Conservation (phyloP, 2,888 invertebrate species). For the Sympetrum striolatum region DNA sequence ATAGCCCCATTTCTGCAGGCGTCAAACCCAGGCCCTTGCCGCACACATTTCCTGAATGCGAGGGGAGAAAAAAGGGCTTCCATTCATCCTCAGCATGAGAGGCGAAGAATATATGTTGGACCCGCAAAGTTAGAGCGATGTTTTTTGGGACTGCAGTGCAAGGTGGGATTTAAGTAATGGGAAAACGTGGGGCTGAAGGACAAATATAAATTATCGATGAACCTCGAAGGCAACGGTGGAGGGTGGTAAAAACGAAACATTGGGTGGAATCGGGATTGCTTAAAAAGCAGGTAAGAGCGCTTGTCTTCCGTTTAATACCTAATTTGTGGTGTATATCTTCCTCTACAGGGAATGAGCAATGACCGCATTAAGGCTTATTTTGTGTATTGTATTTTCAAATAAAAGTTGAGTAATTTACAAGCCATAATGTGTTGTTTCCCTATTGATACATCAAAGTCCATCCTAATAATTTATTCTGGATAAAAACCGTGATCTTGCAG, state of each 20-base stretch:
- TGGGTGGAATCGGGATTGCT: neutral
- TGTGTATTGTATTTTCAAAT: no score
- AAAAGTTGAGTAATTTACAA: no score
- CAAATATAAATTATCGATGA: neutral
- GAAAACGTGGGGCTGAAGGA: neutral
- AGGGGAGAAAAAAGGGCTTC: neutral
- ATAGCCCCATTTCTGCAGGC: conserved; percentile 32
- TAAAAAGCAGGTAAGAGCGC: neutral
- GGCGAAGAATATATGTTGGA: neutral
- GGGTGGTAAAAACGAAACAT: neutral
- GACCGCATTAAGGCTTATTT: no score
- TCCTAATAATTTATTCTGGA: no score
- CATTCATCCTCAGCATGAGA: neutral
- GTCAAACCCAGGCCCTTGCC: conserved; percentile 16
- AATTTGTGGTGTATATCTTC: no score
- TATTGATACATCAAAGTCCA: no score
- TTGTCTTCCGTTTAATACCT: no score
- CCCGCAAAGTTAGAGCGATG: neutral
- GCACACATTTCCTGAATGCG: neutral
- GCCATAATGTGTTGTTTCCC: no score
- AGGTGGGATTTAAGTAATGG: neutral
- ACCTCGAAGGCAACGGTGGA: neutral
- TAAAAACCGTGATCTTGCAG: no score
- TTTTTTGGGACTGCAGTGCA: neutral
- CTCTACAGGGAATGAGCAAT: no score